Base-by-base conservation (phyloP, 1,140 invertebrate species). In the Caerostris darwini region DNA sequence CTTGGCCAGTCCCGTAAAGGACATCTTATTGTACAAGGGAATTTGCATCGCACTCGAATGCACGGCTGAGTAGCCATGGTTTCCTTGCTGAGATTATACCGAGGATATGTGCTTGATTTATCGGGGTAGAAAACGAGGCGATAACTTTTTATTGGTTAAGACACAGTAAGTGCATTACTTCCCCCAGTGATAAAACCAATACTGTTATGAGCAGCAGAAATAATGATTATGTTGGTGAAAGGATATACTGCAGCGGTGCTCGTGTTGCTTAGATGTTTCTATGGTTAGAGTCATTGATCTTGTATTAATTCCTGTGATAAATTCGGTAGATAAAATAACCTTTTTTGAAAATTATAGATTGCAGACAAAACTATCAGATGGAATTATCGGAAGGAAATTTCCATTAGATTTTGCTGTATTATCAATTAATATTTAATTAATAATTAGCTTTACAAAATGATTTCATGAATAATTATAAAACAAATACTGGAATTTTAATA, bases 21-120 rank as follows among this genome's bases (percentile, higher is more conserved):
- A 77, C 71, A 77, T 77, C 71, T 77, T 77, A 53, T 50, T 53
- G 71, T 77, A 8, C 19, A 77, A 50, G 53, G 71, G 34, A 77
- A 77, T 77, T 77, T 77, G 71, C 71, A 77, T 77, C 34, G 12
- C 71, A 77, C 71, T 77, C 34, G 3, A 77, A 77, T 53, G 71
- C 50, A 12, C 34, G 10, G 8, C 71, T 77, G 71, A 77, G 12
- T 77, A 77, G 71, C 71, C 53, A 34, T 77, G 53, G 71, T 77
- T 50, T 77, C 71, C 71, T 34, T 50, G 71, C 50, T 50, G 71
- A 34, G 71, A 50, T 53, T 53, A 77, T 8, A 12, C 34, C 71
- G 8, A 53, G 71, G 5, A 34, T 50, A 77, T 50, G 53, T 77
- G 71, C 34, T 53, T 12, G 10, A 77, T 77, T 77, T 77, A 77